Evolutionary conservation across 1,140 invertebrate genomes (phyloP).

Genomic region (Tetramorium alpestre): DNA sequence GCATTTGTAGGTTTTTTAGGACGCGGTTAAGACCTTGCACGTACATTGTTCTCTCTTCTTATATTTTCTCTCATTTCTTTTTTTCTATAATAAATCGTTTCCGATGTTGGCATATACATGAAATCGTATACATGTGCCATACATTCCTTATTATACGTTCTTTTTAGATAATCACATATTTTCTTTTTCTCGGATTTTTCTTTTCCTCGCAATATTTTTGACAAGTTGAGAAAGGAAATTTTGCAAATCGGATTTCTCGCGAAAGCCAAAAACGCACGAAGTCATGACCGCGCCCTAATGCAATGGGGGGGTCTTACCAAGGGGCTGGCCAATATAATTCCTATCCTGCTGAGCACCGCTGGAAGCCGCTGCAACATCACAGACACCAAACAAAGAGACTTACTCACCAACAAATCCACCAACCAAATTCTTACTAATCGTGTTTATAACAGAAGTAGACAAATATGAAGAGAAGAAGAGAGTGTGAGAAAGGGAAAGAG

Average conservation of each 20-base stretch:
- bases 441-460: constrained; percentile 59
- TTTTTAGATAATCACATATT: background rate
- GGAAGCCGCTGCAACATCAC: constrained; percentile 94
- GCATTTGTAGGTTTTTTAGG: constrained; percentile 57
- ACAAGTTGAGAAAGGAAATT: constrained; percentile 19
- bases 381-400: constrained; percentile 86
- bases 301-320: constrained; percentile 92
- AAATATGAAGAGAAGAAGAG: constrained; percentile 39
- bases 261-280: constrained; percentile 62
- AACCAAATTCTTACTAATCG: constrained; percentile 82
- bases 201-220: background rate
- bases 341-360: constrained; percentile 96
- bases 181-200: background rate
- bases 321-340: constrained; percentile 96
- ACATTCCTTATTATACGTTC: background rate
- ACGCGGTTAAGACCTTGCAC: constrained; percentile 73
- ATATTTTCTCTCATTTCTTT: background rate
- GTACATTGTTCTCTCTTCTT: constrained; percentile 25
- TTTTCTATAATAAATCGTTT: background rate
- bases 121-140: background rate
- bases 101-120: background rate
- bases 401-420: constrained; percentile 85
- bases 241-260: background rate
- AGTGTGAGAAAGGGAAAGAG: background rate
- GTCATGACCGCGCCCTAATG: constrained; percentile 78